Evolutionary conservation across 2,797 vertebrate genomes (phyloP), one percentile per base, ranked within the genome.

Genomic region (Myiothlypis chrysogaster): DNA sequence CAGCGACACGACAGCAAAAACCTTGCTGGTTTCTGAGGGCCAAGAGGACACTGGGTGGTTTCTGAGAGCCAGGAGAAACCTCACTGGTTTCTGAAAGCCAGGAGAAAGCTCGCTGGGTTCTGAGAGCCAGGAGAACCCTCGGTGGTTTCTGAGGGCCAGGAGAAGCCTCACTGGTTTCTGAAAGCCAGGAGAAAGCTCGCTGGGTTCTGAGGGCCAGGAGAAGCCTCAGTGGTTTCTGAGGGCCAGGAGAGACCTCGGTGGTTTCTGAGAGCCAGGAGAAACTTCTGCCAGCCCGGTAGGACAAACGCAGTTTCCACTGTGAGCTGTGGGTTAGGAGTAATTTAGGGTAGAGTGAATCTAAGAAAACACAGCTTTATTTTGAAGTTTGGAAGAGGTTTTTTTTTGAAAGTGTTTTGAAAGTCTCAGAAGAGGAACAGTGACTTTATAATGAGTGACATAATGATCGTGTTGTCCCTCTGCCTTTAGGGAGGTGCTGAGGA

Each of bases 1-100:
- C 3, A 18, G 56, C 0, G 4, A 8, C n/a, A 2, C 0, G 2
- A 2, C 15, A 7, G 2, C 34, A 24, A 23, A 22, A 46, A 1
- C 6, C 25, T 16, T 0, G 0, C 7, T 0, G 78, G 22, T 7
- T 28, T 50, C 13, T 2, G 53, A 9, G 47, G 32, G 28, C 6
- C 14, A 3, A n/a, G 50, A 77, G 22, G 23, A 3, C 3, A 9
- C 22, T 43, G 3, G 8, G 2, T 19, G 18, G 43, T 43, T 47
- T 47, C 13, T 2, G 57, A 12, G 47, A 25, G 28, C 3, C 13
- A 3, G n/a, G 47, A 73, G 22, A 32, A 3, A 3, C 21, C 44
- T 46, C 1, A 6, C 39, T 39, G 39, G 39, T 43, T 37, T 37
- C 35, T 37, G 35, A 37, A 10, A 10, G 35, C 35, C 35, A 37